Conservation (phyloP, 1,140 invertebrate species). For the Temnothorax curvispinosus region DNA sequence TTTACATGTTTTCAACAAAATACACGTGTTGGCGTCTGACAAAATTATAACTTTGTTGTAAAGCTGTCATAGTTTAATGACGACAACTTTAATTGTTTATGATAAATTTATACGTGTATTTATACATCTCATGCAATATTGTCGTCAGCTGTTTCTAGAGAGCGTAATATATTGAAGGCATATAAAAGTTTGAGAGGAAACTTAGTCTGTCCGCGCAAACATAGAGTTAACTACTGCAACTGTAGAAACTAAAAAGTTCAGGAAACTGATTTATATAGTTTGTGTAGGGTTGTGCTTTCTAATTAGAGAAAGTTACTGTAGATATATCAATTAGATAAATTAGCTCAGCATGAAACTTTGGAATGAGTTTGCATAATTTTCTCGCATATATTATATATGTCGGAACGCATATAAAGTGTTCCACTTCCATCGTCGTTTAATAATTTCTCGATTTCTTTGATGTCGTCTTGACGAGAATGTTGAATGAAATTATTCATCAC, state of each 20-base stretch:
- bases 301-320: not conserved
- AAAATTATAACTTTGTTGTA: not conserved
- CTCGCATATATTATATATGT: not conserved
- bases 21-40: not conserved
- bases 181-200: not conserved
- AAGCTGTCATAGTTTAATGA: not conserved
- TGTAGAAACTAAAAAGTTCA: not conserved
- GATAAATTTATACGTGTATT: not conserved
- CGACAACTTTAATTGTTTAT: not conserved
- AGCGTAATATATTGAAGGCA: not conserved
- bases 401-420: not conserved
- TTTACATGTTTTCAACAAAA: slow-evolving; percentile 9
- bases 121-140: not conserved
- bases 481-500: not conserved
- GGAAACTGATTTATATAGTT: not conserved
- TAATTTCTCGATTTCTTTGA: not conserved
- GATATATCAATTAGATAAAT: not conserved
- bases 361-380: not conserved
- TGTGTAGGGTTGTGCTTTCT: not conserved
- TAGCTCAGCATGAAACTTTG: not conserved
- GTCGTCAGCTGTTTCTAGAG: not conserved
- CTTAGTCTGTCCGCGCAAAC: not conserved
- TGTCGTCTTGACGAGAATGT: not conserved
- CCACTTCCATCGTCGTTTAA: not conserved
- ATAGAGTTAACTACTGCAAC: not conserved